Base-by-base conservation (phyloP, 2,888 invertebrate species). In the Apotomis capreana region DNA sequence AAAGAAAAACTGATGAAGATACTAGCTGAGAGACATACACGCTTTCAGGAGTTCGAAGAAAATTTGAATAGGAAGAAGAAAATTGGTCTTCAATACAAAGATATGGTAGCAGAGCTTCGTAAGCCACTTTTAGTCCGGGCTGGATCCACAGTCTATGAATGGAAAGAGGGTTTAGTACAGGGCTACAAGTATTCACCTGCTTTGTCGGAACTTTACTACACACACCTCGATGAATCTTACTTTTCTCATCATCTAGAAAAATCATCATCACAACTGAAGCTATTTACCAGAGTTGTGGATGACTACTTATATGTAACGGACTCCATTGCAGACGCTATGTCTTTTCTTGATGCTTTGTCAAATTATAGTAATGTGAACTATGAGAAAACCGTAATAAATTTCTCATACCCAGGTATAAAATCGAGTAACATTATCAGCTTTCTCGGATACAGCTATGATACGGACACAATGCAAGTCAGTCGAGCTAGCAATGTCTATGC, bases 161-260 rank as follows among this genome's bases (percentile, higher is more conserved):
- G 94, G 93, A 89, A 82, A 63, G 82, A 87, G 77, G 94, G 93
- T 51, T 81, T 94, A 40, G 90, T 93, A 0, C 94, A 94, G 78
- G 94, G 93, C 1, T 92, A 93, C 73, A 90, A 89, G 78, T 93
- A 89, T 78, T 94, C 94, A 0, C 93, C 94, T n/a, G 92, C 91
- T 0, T 81, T 93, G 1, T 93, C 92, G 0, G 94, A 93, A 78
- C 78, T 93, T 5, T 94, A 92, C 74, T 93, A 94, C 75, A 83
- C 82, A 52, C 79, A 89, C 79, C 79, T 92, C 74, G 94, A 94
- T 82, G 78, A 87, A 67, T 67, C 81, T 44, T 89, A 89, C 77
- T 89, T 92, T 76, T 70, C 80, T 0, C 76, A 88, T 5, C 85
- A 87, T 74, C 44, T 87, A 1, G 76, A 79, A 67, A 77, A 73